These are phyloP conservation scores for Bucco capensis DNA, from an alignment of 2,113 vertebrate genomes.

Conservation along the genomic window DNA sequence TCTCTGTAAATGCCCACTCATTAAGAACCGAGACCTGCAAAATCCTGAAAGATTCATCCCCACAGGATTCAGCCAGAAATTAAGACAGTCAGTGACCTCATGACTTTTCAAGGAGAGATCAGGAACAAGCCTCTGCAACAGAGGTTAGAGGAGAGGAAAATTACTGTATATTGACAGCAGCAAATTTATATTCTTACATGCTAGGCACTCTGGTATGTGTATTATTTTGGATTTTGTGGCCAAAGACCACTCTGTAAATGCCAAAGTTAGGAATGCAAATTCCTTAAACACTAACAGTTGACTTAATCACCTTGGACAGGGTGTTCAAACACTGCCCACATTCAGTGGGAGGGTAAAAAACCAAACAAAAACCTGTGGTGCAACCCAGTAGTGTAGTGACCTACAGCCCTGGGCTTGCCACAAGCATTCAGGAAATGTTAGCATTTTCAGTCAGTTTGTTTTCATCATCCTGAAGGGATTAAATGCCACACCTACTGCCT, in stretches of 20 bases:
- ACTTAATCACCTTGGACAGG: not conserved
- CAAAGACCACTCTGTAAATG: not conserved
- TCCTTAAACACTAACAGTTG: not conserved
- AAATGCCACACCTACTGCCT: not conserved
- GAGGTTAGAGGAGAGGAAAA: not conserved
- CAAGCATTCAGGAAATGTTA: not conserved
- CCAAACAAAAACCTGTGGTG: too few relatives aligned
- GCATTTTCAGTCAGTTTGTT: not conserved
- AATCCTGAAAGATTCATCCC: not conserved
- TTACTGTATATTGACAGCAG: not conserved
- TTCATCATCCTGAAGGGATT: not conserved
- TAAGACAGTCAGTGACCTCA: not conserved
- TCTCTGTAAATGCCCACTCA: not conserved
- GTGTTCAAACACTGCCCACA: not conserved
- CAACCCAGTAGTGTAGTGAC: not conserved
- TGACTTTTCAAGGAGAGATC: not conserved
- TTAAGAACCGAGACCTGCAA: not conserved
- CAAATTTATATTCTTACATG: not conserved
- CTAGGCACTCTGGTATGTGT: accelerated
- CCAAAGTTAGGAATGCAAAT: not conserved
- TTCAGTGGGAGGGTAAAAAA: accelerated
- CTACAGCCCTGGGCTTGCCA: not conserved
- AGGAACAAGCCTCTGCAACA: not conserved
- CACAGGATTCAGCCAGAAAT: not conserved
- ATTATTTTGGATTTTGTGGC: not conserved